phyloP scores from a whole-genome alignment of 2,888 invertebrate genomes.

The Megaustenia siamemsis region DNA sequence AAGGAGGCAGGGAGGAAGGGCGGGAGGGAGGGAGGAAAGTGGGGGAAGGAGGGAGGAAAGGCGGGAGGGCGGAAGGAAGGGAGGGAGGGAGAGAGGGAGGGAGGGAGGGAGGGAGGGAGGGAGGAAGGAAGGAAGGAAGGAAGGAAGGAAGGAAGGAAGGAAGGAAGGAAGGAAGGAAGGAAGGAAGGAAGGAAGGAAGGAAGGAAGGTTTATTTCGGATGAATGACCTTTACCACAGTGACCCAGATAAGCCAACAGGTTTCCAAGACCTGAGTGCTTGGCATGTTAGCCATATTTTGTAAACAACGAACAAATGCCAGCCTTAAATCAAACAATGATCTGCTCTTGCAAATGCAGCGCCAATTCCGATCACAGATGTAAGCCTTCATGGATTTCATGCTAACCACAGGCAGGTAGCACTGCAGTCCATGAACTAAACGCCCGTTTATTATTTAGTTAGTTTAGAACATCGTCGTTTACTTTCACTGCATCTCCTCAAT shows the following conservation, averaged over 20 bases:
- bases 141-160: background rate
- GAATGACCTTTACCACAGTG: background rate
- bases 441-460: too few relatives aligned
- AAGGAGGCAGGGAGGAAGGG: too few relatives aligned
- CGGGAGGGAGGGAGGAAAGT: too few relatives aligned
- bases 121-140: background rate
- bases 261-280: background rate
- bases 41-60: too few relatives aligned
- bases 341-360: background rate
- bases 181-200: too few relatives aligned
- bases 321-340: background rate
- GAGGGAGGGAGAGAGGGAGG: background rate
- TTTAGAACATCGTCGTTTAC: too few relatives aligned
- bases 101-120: background rate
- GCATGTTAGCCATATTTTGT: background rate
- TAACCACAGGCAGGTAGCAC: background rate
- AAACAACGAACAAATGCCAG: background rate
- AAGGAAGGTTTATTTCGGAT: background rate
- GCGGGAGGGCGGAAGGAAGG: background rate
- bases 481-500: too few relatives aligned
- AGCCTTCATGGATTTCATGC: background rate
- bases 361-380: background rate
- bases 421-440: too few relatives aligned
- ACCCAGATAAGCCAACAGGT: constrained; percentile 9
- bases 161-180: background rate